phyloP scores from a whole-genome alignment of 2,797 vertebrate species.

The Darevskia mixta region DNA sequence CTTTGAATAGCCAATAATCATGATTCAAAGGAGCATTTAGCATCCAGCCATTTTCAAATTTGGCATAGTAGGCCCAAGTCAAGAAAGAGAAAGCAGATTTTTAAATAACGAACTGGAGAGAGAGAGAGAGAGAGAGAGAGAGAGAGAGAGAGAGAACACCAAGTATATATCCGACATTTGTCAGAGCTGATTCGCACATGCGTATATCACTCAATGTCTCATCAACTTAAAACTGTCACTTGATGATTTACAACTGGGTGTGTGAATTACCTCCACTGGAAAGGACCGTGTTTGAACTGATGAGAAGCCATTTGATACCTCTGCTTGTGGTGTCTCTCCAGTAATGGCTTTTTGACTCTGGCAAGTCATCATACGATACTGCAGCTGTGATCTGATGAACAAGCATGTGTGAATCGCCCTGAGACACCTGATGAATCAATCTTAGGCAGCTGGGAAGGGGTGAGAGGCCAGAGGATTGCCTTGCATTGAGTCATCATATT shows the following conservation, averaged over 20 bases:
- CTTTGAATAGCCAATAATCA: slow-evolving; percentile 65
- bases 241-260: background rate
- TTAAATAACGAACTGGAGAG: background rate
- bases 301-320: background rate
- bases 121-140: no score
- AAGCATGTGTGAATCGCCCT: background rate
- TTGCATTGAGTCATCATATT: background rate
- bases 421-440: slow-evolving; percentile 36
- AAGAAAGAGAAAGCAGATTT: background rate
- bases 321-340: background rate
- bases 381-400: background rate
- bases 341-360: background rate
- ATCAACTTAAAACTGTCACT: background rate
- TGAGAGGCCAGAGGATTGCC: background rate
- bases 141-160: no score
- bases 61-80: background rate
- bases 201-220: background rate
- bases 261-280: background rate
- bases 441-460: background rate
- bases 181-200: background rate
- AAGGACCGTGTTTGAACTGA: background rate
- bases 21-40: slow-evolving; percentile 22
- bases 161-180: no score
- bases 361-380: background rate
- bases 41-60: background rate